These are phyloP conservation scores for Hanleya hanleyi DNA, from an alignment of 2,888 invertebrate genomes.

Conservation along the genomic window DNA sequence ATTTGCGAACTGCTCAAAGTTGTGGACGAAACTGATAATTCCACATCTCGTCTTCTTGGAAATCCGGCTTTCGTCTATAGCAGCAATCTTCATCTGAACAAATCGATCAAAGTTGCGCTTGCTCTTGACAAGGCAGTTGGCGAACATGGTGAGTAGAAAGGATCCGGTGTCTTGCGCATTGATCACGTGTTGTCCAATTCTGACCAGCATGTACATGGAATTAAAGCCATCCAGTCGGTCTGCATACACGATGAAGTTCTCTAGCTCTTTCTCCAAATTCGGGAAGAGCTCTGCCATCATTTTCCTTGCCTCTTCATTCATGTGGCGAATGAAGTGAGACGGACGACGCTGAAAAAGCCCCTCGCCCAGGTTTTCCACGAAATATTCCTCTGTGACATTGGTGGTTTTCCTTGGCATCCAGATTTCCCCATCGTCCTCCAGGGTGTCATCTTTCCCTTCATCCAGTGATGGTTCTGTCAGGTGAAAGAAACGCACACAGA, in stretches of 20 bases:
- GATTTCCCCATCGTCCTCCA: conserved; percentile 48
- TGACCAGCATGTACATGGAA: conserved; percentile 93
- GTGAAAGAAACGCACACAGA: conserved; percentile 94
- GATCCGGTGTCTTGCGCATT: conserved; percentile 90
- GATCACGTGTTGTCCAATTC: conserved; percentile 93
- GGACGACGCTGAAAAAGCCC: conserved; percentile 59
- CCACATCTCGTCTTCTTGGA: conserved; percentile 88
- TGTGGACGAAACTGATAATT: conserved; percentile 89
- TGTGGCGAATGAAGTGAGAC: conserved; percentile 34
- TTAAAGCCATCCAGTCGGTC: conserved; percentile 93
- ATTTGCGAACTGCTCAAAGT: conserved; percentile 91
- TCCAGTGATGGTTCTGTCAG: conserved; percentile 70
- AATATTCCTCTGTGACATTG: conserved; percentile 55
- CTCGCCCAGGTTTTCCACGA: conserved; percentile 65
- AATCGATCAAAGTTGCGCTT: conserved; percentile 94
- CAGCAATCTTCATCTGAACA: conserved; percentile 83
- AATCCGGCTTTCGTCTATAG: conserved; percentile 85
- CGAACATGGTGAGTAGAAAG: conserved; percentile 90
- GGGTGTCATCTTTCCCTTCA: neutral
- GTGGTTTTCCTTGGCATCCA: conserved; percentile 57
- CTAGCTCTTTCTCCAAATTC: conserved; percentile 88
- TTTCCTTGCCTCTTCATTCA: conserved; percentile 40
- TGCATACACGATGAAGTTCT: conserved; percentile 87
- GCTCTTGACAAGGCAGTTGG: conserved; percentile 88
- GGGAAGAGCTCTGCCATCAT: conserved; percentile 94